Evolutionary conservation across 2,113 vertebrate genomes (phyloP).

Genomic region (Pterocles burchelli): DNA sequence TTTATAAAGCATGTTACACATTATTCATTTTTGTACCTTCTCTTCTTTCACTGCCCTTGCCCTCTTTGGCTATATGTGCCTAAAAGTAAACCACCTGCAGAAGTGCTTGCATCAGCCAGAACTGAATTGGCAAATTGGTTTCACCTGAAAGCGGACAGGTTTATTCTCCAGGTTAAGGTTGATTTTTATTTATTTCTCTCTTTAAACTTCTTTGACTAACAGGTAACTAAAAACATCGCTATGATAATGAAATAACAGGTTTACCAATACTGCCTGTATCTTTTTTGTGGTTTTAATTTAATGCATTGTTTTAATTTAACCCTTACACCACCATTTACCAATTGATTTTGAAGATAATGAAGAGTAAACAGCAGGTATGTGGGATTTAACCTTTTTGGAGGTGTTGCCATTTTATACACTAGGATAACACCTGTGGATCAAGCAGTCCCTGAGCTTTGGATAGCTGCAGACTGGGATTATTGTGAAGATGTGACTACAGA

Average conservation of each 20-base stretch:
- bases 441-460: not conserved
- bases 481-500: not conserved
- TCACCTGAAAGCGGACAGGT: not conserved
- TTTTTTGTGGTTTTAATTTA: not conserved
- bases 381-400: not conserved
- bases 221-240: not conserved
- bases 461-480: not conserved
- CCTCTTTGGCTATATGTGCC: not conserved
- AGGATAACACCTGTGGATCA: not conserved
- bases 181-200: not conserved
- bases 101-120: not conserved
- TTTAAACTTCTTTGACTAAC: not conserved
- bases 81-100: not conserved
- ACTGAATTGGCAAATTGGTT: not conserved
- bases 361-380: not conserved
- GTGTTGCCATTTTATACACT: not conserved
- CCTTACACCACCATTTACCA: not conserved
- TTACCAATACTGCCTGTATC: not conserved
- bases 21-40: not conserved
- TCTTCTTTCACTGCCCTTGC: not conserved
- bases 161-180: not conserved
- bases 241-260: not conserved
- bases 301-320: not conserved
- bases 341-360: not conserved
- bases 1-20: not conserved